Conservation (phyloP, 1,140 invertebrate species). For the Schlechtendalia chinensis region DNA sequence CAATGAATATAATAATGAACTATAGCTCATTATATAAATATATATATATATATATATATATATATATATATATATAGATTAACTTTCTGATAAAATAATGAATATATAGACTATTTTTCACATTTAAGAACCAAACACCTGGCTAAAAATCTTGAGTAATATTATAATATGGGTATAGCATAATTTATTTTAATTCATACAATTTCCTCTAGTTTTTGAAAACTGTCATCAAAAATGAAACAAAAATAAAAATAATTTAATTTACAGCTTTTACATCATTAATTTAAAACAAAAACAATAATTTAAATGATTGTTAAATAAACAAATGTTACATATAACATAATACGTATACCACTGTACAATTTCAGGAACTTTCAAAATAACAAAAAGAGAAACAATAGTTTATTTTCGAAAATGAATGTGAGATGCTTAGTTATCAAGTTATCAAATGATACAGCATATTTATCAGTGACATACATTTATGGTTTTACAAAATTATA, state of each 20-base stretch:
- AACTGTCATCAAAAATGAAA: background rate
- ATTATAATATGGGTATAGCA: background rate
- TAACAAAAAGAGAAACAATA: background rate
- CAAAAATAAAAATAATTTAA: background rate
- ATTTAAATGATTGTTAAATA: too few species aligned
- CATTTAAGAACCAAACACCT: background rate
- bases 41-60: background rate
- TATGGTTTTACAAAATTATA: too few species aligned
- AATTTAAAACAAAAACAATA: background rate
- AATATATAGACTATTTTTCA: too few species aligned
- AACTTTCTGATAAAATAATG: too few species aligned
- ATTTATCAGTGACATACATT: too few species aligned
- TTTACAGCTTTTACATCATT: background rate
- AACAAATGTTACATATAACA: too few species aligned
- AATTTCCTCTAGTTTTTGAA: background rate
- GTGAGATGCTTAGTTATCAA: too few species aligned
- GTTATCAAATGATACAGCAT: too few species aligned
- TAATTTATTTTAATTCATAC: background rate
- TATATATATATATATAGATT: constrained; percentile 2
- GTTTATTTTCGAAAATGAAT: too few species aligned
- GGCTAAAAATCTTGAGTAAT: too few species aligned
- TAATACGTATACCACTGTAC: background rate
- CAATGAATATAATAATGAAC: constrained; percentile 10
- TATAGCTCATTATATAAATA: background rate
- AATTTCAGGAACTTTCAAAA: background rate